Percentiles rank a stretch among this genome's conserved stretches.
Conservation (phyloP, 2,888 invertebrate species). For the Cryptus armator region DNA sequence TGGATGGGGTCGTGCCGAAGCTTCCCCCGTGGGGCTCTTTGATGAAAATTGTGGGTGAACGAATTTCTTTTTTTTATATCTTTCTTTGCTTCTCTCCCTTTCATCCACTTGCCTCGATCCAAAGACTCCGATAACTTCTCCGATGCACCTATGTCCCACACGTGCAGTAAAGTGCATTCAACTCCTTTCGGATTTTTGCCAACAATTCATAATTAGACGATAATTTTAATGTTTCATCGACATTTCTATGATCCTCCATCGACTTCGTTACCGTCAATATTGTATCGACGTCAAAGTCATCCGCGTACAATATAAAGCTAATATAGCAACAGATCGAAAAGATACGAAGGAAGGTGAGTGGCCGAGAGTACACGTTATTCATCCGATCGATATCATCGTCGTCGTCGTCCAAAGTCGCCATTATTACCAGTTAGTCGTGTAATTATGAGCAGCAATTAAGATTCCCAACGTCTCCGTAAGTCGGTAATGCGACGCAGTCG, state of each 20-base stretch:
- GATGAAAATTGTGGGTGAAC: constrained; percentile 58
- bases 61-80: constrained; percentile 23
- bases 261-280: not conserved
- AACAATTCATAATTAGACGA: too few relatives aligned
- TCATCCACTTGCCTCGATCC: constrained; percentile 21
- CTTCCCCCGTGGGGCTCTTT: constrained; percentile 49
- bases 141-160: not conserved
- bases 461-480: constrained; percentile 58
- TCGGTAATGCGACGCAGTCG: constrained; percentile 8
- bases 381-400: constrained; percentile 65
- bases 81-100: constrained; percentile 14
- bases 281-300: constrained; percentile 9
- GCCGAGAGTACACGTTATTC: constrained; percentile 28
- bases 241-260: not conserved
- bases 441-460: constrained; percentile 71
- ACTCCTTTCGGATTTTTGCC: too few relatives aligned
- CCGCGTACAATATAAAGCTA: not conserved
- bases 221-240: too few relatives aligned
- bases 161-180: too few relatives aligned
- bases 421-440: constrained; percentile 68
- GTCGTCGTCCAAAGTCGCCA: constrained; percentile 45
- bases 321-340: constrained; percentile 36
- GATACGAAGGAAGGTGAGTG: constrained; percentile 29
- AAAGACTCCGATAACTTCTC: constrained; percentile 34
- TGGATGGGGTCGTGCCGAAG: constrained; percentile 66